Conservation (phyloP, 2,888 invertebrate genomes). For the Pandemis cinnamomeana region DNA sequence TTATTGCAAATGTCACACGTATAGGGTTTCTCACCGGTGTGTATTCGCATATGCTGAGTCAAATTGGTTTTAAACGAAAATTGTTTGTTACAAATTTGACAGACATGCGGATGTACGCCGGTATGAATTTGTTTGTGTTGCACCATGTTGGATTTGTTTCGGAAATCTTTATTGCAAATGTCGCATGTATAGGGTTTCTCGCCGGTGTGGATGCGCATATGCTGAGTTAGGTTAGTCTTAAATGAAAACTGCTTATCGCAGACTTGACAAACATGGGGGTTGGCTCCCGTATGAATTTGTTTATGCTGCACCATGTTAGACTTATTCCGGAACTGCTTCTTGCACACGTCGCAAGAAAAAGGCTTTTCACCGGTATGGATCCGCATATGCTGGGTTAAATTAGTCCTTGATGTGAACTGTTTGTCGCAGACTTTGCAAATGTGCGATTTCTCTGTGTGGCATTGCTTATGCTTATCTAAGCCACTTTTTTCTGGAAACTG, state of each 20-base stretch:
- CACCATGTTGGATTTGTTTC: background rate
- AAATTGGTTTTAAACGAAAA: background rate
- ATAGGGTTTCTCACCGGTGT: background rate
- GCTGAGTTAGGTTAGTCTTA: background rate
- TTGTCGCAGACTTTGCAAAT: background rate
- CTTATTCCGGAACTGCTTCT: background rate
- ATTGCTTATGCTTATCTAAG: background rate
- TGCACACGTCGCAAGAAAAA: conserved; percentile 3
- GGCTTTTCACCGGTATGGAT: background rate
- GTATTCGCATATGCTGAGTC: background rate
- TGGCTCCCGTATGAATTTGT: background rate
- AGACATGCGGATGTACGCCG: background rate
- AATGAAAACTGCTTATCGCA: background rate
- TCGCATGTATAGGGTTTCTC: conserved; percentile 7
- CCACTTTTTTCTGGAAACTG: background rate
- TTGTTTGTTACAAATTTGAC: background rate
- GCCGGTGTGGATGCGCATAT: background rate
- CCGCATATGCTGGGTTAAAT: background rate
- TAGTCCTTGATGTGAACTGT: background rate
- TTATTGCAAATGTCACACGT: conserved; percentile 3
- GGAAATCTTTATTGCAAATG: background rate
- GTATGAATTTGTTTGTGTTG: background rate
- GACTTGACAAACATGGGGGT: background rate
- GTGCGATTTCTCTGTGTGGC: background rate
- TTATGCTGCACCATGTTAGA: background rate